Base-by-base conservation (phyloP, 2,888 invertebrate genomes). In the Andrena minutula region DNA sequence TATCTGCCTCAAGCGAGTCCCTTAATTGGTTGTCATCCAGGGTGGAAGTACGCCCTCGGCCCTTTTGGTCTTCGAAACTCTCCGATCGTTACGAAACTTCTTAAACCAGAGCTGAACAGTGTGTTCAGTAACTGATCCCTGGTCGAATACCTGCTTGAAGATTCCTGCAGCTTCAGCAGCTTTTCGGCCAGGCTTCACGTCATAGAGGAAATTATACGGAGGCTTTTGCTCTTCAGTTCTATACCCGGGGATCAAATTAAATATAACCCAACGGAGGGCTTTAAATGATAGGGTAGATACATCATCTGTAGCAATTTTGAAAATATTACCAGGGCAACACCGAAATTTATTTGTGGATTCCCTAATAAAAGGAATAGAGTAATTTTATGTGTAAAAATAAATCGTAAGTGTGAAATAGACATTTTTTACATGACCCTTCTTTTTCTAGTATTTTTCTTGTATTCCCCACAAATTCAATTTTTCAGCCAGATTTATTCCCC, bases 91-190 rank as follows among this genome's bases (percentile, higher is more conserved):
- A 56, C 56, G 56, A 26, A 56, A 56, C 56, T 56, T 56, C 56
- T 56, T 56, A 56, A 56, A 56, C 56, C 56, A 56, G 56, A 56
- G 26, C 41, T 35, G 32, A 30, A 61, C 20, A 32, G 61, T 61
- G 61, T 35, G 30, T 61, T 35, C 61, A 61, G 61, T 61, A 61
- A 61, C 30, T 61, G 61, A 61, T 61, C 61, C 30, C 6, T 61
- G 61, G 61, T 28, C 61, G 61, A 61, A 61, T 30, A 30, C 30
- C 61, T 61, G 32, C 8, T 35, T n/a, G 20, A 32, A 61, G 32
- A 28, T 56, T 56, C 56, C 26, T 56, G 56, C 23, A 20, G 56
- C 23, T 56, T 56, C 56, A 56, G 56, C 56, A 56, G 56, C 56
- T 56, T 56, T 56, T 56, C 26, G 56, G 8, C 56, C 56, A 56